phyloP scores from a whole-genome alignment of 2,797 vertebrate species.

The Rhinophrynus dorsalis region DNA sequence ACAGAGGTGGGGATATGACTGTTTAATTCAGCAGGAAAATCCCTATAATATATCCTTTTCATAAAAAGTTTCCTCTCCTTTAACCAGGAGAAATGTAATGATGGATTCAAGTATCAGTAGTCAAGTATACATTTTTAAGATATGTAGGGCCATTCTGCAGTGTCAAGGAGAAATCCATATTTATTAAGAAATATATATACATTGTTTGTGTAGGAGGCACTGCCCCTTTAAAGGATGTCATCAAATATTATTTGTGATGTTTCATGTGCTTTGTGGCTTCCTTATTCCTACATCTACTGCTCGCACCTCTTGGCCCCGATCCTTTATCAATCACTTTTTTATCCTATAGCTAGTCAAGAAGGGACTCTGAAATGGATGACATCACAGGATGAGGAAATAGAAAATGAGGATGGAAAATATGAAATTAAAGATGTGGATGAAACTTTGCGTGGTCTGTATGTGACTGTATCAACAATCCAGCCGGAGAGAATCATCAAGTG shows the following conservation, averaged over 20 bases:
- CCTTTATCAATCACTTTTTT: not conserved
- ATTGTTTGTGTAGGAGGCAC: too few relatives aligned
- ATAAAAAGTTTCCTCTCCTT: too few relatives aligned
- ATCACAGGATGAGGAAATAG: not conserved
- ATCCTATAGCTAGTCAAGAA: not conserved
- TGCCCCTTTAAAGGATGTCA: too few relatives aligned
- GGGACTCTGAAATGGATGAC: slow-evolving; percentile 7
- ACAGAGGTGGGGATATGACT: not conserved
- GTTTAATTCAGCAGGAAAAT: too few relatives aligned
- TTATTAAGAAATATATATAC: too few relatives aligned
- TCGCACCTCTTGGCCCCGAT: not conserved
- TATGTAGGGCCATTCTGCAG: too few relatives aligned
- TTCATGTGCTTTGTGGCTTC: too few relatives aligned
- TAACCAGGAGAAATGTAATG: not conserved
- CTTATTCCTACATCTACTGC: not conserved
- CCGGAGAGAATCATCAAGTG: slow-evolving; percentile 7
- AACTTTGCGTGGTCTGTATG: not conserved
- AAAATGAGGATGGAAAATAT: slow-evolving; percentile 1
- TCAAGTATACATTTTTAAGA: not conserved
- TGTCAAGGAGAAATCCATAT: too few relatives aligned
- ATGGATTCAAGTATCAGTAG: not conserved
- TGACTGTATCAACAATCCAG: not conserved
- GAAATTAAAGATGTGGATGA: not conserved
- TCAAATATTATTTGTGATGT: too few relatives aligned
- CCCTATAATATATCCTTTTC: too few relatives aligned